Conservation (phyloP, 2,113 vertebrate species). For the Cathartes aura region DNA sequence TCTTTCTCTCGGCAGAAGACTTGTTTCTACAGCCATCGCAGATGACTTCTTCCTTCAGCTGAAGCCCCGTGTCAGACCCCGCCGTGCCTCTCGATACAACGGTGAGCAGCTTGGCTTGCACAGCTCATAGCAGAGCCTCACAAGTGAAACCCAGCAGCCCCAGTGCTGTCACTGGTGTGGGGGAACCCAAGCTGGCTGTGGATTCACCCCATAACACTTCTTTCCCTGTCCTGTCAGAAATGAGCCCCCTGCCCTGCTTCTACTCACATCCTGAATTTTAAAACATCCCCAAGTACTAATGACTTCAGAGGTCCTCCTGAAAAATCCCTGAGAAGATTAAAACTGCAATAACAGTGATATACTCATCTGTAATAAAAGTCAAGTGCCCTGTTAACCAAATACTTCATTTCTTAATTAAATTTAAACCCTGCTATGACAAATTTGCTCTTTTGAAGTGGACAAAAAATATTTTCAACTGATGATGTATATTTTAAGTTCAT, state of each 20-base stretch:
- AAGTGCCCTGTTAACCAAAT: conserved; percentile 13
- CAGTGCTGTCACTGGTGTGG: not conserved
- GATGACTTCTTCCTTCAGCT: not conserved
- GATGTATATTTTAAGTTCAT: not conserved
- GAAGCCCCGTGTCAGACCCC: accelerated
- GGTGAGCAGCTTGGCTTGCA: not conserved
- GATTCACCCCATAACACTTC: not conserved
- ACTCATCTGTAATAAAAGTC: not conserved
- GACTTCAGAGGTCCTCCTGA: not conserved
- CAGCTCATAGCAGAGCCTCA: not conserved
- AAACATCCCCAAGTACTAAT: not conserved
- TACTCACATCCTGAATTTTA: not conserved
- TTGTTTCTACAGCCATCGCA: not conserved
- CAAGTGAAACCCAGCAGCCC: not conserved
- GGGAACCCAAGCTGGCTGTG: not conserved
- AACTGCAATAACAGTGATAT: not conserved
- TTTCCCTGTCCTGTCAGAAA: not conserved
- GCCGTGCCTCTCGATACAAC: accelerated
- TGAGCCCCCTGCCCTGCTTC: not conserved
- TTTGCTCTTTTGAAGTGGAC: not conserved
- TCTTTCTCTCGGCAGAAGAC: not conserved
- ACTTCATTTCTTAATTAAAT: not conserved
- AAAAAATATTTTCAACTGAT: not conserved
- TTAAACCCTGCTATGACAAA: not conserved
- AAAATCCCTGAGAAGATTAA: not conserved